Evolutionary conservation across 2,797 vertebrate genomes (phyloP).

Genomic region (Hipposideros larvatus): DNA sequence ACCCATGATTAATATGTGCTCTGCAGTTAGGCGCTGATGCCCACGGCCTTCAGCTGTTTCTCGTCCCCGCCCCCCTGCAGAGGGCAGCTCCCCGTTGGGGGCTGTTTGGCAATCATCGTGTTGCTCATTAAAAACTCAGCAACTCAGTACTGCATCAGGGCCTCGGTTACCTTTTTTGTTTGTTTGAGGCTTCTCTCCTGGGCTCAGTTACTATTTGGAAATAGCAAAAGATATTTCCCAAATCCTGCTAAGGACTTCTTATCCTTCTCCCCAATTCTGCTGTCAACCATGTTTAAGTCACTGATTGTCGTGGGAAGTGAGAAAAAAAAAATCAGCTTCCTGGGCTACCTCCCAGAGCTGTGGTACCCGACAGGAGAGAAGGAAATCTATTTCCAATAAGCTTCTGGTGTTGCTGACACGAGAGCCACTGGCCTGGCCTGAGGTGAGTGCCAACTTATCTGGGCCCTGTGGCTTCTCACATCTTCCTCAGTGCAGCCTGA

Average conservation of each 20-base stretch:
- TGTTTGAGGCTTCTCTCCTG: conserved; percentile 31
- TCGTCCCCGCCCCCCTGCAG: neutral
- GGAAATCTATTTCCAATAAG: neutral
- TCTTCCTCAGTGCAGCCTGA: neutral
- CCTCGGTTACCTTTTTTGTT: conserved; percentile 10
- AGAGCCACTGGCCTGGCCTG: neutral
- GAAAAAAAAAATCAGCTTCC: neutral
- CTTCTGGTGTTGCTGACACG: neutral
- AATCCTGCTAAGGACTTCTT: neutral
- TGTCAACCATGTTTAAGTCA: neutral
- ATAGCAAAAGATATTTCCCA: neutral
- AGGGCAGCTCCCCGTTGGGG: conserved; percentile 36
- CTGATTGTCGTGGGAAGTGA: neutral
- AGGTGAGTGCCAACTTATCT: rapidly evolving
- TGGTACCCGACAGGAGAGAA: neutral
- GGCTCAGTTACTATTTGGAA: neutral
- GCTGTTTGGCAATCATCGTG: conserved; percentile 53
- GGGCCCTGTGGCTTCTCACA: neutral
- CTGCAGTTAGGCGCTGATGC: neutral
- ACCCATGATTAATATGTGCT: too few species aligned
- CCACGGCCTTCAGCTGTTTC: neutral
- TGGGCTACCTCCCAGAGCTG: neutral
- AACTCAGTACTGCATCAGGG: conserved; percentile 32
- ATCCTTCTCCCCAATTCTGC: neutral
- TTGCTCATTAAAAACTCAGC: conserved; percentile 86